Percentiles rank a stretch among this genome's conserved stretches.
phyloP scores from a whole-genome alignment of 2,888 invertebrate species.

The Protodeltote pygarga region DNA sequence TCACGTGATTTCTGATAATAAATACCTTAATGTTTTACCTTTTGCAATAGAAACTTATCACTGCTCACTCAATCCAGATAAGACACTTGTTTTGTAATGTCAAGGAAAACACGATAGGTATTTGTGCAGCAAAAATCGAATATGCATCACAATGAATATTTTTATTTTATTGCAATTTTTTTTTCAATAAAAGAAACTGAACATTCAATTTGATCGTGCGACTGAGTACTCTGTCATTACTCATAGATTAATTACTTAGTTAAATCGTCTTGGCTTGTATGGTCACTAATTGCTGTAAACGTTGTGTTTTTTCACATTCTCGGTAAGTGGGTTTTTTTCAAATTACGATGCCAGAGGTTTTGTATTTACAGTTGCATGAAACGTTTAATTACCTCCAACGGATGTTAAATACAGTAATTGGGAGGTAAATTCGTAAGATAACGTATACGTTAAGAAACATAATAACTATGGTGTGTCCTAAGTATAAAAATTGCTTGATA shows the following conservation, averaged over 20 bases:
- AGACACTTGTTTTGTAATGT: slow-evolving; percentile 50
- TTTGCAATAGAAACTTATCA: slow-evolving; percentile 49
- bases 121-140: slow-evolving; percentile 31
- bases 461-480: slow-evolving; percentile 41
- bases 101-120: slow-evolving; percentile 54
- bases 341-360: slow-evolving; percentile 76
- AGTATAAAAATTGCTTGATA: slow-evolving; percentile 32
- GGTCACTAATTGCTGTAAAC: slow-evolving; percentile 81
- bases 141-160: slow-evolving; percentile 14
- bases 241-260: slow-evolving; percentile 72
- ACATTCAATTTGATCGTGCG: slow-evolving; percentile 61
- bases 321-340: slow-evolving; percentile 77
- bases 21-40: too few relatives aligned
- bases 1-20: slow-evolving; percentile 53
- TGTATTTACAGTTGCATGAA: slow-evolving; percentile 83
- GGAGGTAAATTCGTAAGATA: slow-evolving; percentile 77
- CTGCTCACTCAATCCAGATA: slow-evolving; percentile 49
- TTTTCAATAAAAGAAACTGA: slow-evolving; percentile 13
- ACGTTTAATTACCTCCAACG: slow-evolving; percentile 79
- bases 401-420: slow-evolving; percentile 83
- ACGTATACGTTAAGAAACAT: slow-evolving; percentile 61
- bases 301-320: slow-evolving; percentile 81
- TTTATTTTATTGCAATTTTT: slow-evolving; percentile 38
- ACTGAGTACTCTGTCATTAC: slow-evolving; percentile 61
- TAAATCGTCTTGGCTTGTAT: slow-evolving; percentile 75